Evolutionary conservation across 2,113 vertebrate genomes (phyloP), one percentile per base, ranked within the genome.

Genomic region (Larimichthys polyactis): DNA sequence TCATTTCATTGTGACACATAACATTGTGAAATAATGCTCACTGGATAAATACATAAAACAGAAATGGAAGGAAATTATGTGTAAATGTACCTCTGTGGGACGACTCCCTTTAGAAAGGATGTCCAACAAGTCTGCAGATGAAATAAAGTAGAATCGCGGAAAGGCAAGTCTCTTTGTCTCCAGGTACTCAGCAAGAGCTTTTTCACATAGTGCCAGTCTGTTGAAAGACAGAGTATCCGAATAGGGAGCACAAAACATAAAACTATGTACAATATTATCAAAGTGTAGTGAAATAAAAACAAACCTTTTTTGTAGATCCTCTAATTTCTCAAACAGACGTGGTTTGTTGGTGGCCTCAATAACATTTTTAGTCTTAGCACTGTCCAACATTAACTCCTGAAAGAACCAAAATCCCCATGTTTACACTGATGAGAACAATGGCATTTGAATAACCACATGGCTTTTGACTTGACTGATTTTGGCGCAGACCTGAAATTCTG

Each of bases 141-240:
- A 97, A 83, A 96, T 85, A 79, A 97, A 96, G 91, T 75, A 97
- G 90, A 97, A 96, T 19, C 85, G 67, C 17, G 95, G 95, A 80
- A 97, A 97, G 57, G 92, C 89, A 22, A 95, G 32, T 43, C 88
- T 84, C 73, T 97, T 98, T 5, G 93, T 96, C 90, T 97, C 96
- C 83, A 97, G 90, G 68, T 96, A 97, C 65, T 94, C 93, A 40
- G 95, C 54, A 10, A 97, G 93, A 78, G 95, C 92, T 86, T 97
- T 97, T 94, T 96, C 95, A 93, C 95, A 97, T 73, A 96, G 71
- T 14, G 91, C 91, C 77, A 96, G 87, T 71, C 96, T 96, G 74
- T 52, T 78, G n/a, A 74, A 90, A 43, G 29, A 57, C 2, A 64
- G 3, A 64, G 4, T 17, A 51, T 11, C 15, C 1, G 14, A 43